Evolutionary conservation across 2,797 vertebrate genomes (phyloP), one percentile per base, ranked within the genome.

Genomic region (Enteromius radiatus): DNA sequence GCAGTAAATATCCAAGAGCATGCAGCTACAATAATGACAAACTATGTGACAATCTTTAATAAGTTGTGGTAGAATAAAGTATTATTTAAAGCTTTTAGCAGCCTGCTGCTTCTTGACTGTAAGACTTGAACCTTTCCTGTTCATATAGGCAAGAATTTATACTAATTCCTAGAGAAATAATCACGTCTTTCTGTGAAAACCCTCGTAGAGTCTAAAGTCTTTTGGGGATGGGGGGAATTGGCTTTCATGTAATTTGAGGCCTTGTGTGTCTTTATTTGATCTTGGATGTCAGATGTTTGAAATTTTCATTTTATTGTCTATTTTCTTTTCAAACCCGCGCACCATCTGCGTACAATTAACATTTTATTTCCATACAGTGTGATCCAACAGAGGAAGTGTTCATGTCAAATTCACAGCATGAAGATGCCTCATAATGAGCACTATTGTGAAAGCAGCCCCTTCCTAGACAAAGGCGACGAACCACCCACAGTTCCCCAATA

Each of bases 371-470:
- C 88, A 92, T 92, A 92, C 91, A 91, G 84, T 86, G 83, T 81
- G 45, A 68, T 91, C 92, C 92, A 94, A 93, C 89, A 93, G 91
- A 93, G 93, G 92, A 94, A 94, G 91, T 92, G 86, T 90, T 92
- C 92, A 90, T 92, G 84, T 88, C 87, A 88, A 54, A 80, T 86
- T 87, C 89, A 59, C 90, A 91, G 92, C 88, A 14, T 89, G 91
- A 87, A 84, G 36, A 87, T 76, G 43, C 85, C 71, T 83, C 85
- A 86, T 85, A 89, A 89, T 87, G 81, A 84, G 78, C 71, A 63
- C 69, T 84, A 89, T 89, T 90, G 86, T 90, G 81, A 82, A 81
- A 76, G 61, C 73, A 49, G 75, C 79, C 49, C 76, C 79, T 80
- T 87, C 76, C 82, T 79, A 85, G 78, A 85, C 86, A 88, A 85